Evolutionary conservation across 2,113 vertebrate genomes (phyloP).

Genomic region (Bagarius yarrelli): DNA sequence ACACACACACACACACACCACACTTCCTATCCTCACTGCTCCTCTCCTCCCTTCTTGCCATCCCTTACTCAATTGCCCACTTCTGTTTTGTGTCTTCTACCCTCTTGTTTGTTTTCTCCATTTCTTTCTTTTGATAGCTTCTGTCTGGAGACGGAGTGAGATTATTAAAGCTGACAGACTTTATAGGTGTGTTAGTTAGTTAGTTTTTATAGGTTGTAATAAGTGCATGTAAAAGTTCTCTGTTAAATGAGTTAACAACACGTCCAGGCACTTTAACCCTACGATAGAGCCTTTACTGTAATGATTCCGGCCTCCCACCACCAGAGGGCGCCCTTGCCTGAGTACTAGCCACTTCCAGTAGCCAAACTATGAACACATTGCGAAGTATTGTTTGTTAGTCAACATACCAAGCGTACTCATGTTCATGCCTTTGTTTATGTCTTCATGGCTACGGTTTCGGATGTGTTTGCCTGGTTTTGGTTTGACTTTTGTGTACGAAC

Average conservation of each 20-base stretch:
- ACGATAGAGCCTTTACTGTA: too few relatives aligned
- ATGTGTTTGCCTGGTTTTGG: too few relatives aligned
- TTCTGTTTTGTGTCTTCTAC: background rate
- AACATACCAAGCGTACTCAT: too few relatives aligned
- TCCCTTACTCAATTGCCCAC: background rate
- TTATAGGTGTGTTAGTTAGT: background rate
- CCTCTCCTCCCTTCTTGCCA: slow-evolving; percentile 17
- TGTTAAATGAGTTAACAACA: background rate
- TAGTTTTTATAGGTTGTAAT: background rate
- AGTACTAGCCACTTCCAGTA: too few relatives aligned
- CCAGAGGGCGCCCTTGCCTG: too few relatives aligned
- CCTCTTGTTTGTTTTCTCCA: background rate
- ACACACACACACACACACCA: slow-evolving; percentile 44
- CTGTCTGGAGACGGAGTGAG: background rate
- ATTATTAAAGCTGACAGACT: slow-evolving; percentile 2
- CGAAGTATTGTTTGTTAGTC: too few relatives aligned
- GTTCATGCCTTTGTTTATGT: too few relatives aligned
- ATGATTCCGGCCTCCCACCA: too few relatives aligned
- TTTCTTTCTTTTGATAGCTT: background rate
- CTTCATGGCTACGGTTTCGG: too few relatives aligned
- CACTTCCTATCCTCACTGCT: slow-evolving; percentile 6
- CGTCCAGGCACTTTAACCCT: background rate
- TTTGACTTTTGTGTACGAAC: too few relatives aligned
- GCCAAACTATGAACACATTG: too few relatives aligned
- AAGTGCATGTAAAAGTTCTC: background rate